phyloP scores from a whole-genome alignment of 2,797 vertebrate species.

The Halcyon leucocephala region DNA sequence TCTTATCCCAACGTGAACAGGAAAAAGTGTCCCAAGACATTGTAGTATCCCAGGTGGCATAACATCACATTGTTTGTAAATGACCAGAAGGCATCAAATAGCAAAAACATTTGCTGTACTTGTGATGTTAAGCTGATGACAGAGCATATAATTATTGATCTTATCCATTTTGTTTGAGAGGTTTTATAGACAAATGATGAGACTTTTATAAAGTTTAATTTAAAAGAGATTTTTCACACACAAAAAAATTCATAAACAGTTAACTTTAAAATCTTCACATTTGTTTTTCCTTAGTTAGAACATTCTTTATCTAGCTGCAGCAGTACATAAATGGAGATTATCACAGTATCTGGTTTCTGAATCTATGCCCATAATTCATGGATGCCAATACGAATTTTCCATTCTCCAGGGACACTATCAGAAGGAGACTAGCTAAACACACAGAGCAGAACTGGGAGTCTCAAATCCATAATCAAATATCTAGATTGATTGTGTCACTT shows the following conservation, averaged over 20 bases:
- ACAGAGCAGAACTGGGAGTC: conserved; percentile 56
- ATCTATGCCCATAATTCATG: conserved; percentile 75
- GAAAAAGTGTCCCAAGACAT: neutral
- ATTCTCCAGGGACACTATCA: conserved; percentile 71
- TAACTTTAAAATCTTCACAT: neutral
- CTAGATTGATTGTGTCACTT: conserved; percentile 87
- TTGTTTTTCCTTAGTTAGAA: neutral
- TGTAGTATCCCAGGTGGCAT: neutral
- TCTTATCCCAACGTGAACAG: neutral
- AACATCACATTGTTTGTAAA: neutral
- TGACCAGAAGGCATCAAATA: neutral
- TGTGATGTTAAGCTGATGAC: neutral
- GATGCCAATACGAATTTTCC: conserved; percentile 76
- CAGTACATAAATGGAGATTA: conserved; percentile 69
- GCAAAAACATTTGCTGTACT: neutral
- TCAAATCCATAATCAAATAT: conserved; percentile 88
- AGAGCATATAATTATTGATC: neutral
- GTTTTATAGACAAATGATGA: neutral
- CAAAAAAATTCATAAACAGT: neutral
- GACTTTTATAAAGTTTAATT: conserved; percentile 11
- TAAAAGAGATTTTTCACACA: neutral
- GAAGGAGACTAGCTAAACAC: conserved; percentile 74
- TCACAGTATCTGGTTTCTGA: conserved; percentile 72
- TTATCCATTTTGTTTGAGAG: neutral
- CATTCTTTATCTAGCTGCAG: neutral